Evolutionary conservation across 2,797 vertebrate genomes (phyloP), one percentile per base, ranked within the genome.

Genomic region (Spheniscus humboldti): DNA sequence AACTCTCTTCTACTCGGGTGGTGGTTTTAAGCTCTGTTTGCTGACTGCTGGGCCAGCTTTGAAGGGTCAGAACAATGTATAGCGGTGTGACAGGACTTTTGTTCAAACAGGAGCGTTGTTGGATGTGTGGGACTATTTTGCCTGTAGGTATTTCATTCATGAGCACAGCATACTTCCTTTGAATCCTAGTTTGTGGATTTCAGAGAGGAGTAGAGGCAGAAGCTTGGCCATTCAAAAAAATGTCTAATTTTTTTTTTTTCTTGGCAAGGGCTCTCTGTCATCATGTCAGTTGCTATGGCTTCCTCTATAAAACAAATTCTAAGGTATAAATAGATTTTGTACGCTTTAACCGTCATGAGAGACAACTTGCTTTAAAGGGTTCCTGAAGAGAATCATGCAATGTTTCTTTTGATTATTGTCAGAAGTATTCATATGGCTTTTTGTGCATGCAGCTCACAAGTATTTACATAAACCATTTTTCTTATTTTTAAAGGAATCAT

Each of bases 261-360:
- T 94, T 95, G 92, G 67, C 78, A 50, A 39, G 69, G 41, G 23
- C 83, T 69, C 87, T 93, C 55, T 95, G 94, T 91, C 85, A 59
- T 95, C 86, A 7, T 69, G 86, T 93, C 76, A 94, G 94, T 97
- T 88, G 93, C 92, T 95, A 84, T 95, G 94, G 93, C 85, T 96
- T 94, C 79, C 78, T 88, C 84, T 92, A 18, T 92, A 74, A 91
- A 90, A 60, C 88, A 96, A 71, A 79, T 94, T 48, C 94, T 62
- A 30, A 0, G 1, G 31, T 82, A 72, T 74, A 85, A 90, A 82
- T 90, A 94, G 78, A 66, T 78, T 92, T 88, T 71, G 41, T 86
- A 35, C 1, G 3, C 59, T 87, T 89, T 92, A 92, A 52, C 68
- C 66, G 55, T 90, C 28, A 11, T 4, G 4, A 63, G 22, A 79